Conservation (phyloP, 2,888 invertebrate genomes). For the Ornithoptera alexandrae region DNA sequence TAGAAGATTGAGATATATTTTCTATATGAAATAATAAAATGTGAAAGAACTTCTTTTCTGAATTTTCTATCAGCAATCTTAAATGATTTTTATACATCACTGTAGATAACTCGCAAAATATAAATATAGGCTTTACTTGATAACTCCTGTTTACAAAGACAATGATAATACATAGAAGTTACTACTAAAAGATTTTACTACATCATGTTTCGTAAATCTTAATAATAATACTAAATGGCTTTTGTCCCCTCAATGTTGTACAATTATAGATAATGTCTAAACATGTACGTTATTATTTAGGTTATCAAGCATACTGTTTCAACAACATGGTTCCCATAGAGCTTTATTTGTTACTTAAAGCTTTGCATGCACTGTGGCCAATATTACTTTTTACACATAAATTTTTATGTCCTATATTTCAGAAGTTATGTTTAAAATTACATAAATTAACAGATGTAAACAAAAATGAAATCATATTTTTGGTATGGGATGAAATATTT, state of each 20-base stretch:
- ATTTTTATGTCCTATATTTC: no score
- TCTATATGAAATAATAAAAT: not conserved
- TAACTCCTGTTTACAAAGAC: slow-evolving; percentile 25
- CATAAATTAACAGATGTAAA: no score
- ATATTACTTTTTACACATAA: no score
- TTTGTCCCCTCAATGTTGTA: slow-evolving; percentile 17
- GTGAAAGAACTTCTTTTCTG: not conserved
- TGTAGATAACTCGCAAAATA: slow-evolving; percentile 3
- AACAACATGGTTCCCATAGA: not conserved
- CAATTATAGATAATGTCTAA: slow-evolving; percentile 14
- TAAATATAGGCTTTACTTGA: slow-evolving; percentile 25
- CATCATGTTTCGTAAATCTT: not conserved
- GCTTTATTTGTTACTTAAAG: not conserved
- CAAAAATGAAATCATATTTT: no score
- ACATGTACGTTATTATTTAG: slow-evolving; percentile 4
- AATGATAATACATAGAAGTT: slow-evolving; percentile 22
- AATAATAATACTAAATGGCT: slow-evolving; percentile 12
- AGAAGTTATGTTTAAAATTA: no score
- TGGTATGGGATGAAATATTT: no score
- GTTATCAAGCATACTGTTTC: slow-evolving; percentile 11
- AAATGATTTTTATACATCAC: not conserved
- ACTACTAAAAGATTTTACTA: slow-evolving; percentile 15
- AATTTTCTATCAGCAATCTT: not conserved
- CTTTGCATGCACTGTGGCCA: not conserved
- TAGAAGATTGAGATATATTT: no score